These are phyloP conservation scores for Frankliniella fusca DNA, from an alignment of 2,888 invertebrate species.

Conservation along the genomic window DNA sequence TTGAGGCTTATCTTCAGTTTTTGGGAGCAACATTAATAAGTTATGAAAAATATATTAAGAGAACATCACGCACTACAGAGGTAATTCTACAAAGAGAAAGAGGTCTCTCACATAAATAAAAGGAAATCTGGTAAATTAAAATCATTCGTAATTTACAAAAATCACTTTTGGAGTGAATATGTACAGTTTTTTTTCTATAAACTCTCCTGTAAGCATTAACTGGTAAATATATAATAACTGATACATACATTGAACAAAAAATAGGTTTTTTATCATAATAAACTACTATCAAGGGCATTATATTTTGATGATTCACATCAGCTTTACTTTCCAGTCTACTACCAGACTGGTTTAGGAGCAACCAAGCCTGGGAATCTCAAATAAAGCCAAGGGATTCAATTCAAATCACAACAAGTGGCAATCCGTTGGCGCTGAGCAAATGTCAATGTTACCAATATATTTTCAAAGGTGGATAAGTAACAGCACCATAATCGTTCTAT, in stretches of 20 bases:
- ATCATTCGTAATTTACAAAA: neutral
- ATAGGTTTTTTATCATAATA: neutral
- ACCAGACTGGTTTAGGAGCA: neutral
- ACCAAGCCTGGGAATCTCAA: neutral
- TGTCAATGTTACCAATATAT: neutral
- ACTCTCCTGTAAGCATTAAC: neutral
- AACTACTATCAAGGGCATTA: neutral
- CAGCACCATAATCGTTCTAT: too few relatives aligned
- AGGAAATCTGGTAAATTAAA: neutral
- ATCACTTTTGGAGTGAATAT: neutral
- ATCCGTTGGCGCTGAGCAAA: constrained; percentile 5
- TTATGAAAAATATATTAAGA: neutral
- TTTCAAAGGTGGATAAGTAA: too few relatives aligned
- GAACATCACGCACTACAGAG: neutral
- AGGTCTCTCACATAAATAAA: constrained; percentile 6
- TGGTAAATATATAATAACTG: neutral
- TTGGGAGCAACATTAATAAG: neutral
- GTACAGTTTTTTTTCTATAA: neutral
- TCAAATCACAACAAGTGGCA: constrained; percentile 14
- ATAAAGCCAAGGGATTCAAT: constrained; percentile 25
- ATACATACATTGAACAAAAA: neutral
- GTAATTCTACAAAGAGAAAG: neutral
- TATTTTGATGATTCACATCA: constrained; percentile 11
- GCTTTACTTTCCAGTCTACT: constrained; percentile 7
- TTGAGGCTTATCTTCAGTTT: too few relatives aligned